These are phyloP conservation scores for Urocolius indicus DNA, from an alignment of 2,113 vertebrate genomes.

Conservation along the genomic window DNA sequence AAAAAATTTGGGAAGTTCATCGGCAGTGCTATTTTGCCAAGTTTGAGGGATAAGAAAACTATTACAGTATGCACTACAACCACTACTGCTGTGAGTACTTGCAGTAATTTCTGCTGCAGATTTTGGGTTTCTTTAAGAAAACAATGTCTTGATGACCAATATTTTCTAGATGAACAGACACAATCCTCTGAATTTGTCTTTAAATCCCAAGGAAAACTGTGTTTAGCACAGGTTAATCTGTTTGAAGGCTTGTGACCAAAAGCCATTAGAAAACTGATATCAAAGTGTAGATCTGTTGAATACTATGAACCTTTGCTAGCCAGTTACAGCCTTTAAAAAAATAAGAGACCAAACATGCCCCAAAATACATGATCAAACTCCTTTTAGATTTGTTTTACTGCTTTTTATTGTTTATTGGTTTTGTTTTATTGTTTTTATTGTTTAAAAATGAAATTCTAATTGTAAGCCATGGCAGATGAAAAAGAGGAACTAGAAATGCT, in stretches of 20 bases:
- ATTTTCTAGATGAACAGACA: neutral
- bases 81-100: neutral
- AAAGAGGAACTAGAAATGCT: neutral
- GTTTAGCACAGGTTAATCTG: neutral
- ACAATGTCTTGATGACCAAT: neutral
- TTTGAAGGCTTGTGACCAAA: neutral
- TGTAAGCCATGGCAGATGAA: neutral
- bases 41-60: neutral
- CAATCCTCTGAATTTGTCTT: neutral
- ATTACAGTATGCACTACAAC: neutral
- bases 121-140: neutral
- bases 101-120: neutral
- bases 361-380: neutral
- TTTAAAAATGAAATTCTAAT: neutral
- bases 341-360: neutral
- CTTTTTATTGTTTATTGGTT: no score
- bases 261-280: rapidly evolving
- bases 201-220: neutral
- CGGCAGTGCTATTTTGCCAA: neutral
- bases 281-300: neutral
- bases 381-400: neutral
- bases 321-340: neutral
- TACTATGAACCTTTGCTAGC: neutral
- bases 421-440: neutral
- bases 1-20: neutral